Conservation (phyloP, 2,113 vertebrate species). For the Speoplatyrhinus poulsoni region DNA sequence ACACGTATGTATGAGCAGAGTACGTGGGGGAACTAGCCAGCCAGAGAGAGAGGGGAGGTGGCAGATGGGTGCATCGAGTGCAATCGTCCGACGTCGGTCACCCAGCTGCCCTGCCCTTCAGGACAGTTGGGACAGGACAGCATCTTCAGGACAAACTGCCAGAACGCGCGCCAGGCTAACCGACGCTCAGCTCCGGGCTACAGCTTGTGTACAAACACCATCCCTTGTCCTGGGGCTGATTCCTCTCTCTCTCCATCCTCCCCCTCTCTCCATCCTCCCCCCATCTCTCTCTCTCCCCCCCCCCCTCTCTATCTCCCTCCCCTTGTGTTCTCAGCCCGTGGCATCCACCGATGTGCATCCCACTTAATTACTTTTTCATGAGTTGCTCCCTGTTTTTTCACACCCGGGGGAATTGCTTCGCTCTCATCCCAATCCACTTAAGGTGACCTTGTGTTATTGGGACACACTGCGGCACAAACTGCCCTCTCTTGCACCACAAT, state of each 20-base stretch:
- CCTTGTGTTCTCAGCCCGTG: conserved; percentile 33
- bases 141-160: background rate
- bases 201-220: background rate
- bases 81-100: no score
- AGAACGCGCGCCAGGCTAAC: no score
- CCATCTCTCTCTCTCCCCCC: background rate
- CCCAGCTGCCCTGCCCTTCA: background rate
- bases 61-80: no score
- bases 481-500: conserved; percentile 17
- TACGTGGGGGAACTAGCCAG: no score
- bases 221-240: conserved; percentile 21
- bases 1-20: no score
- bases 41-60: no score
- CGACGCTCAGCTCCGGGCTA: no score
- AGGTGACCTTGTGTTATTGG: conserved; percentile 67
- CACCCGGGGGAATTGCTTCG: conserved; percentile 41
- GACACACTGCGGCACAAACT: conserved; percentile 35
- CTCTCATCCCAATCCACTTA: conserved; percentile 47
- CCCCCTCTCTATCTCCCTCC: background rate
- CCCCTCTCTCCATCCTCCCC: background rate
- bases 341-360: conserved; percentile 62
- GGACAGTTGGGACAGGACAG: background rate
- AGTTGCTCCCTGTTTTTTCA: conserved; percentile 48
- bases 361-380: conserved; percentile 70
- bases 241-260: conserved; percentile 26